These are phyloP conservation scores for Dissostichus mawsoni DNA, from an alignment of 2,113 vertebrate genomes.

Conservation along the genomic window DNA sequence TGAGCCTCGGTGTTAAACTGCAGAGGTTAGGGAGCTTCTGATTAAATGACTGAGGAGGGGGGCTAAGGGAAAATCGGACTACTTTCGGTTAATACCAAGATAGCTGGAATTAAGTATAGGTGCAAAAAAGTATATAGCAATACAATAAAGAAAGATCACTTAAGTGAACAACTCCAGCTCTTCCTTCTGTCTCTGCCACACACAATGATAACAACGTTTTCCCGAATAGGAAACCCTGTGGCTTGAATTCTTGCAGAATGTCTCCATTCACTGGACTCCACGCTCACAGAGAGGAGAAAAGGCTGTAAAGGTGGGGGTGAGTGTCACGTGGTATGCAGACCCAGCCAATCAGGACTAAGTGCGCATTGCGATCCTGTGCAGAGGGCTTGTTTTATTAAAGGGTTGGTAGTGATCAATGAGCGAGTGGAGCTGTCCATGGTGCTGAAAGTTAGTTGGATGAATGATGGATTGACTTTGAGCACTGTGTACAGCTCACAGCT, in stretches of 20 bases:
- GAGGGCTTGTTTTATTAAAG: constrained; percentile 70
- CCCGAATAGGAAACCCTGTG: not conserved
- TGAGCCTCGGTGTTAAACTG: not conserved
- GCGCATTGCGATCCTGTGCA: constrained; percentile 83
- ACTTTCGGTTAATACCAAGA: not conserved
- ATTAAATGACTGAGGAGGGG: not conserved
- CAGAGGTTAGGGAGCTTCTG: not conserved
- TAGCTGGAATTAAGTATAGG: not conserved
- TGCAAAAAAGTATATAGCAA: not conserved
- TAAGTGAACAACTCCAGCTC: not conserved
- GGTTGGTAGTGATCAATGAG: constrained; percentile 69
- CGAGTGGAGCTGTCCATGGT: constrained; percentile 60
- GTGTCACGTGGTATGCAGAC: constrained; percentile 53
- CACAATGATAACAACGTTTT: not conserved
- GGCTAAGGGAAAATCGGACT: not conserved
- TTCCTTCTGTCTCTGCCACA: not conserved
- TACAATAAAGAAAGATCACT: not conserved
- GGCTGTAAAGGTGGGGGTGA: constrained; percentile 37
- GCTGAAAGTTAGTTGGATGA: constrained; percentile 52
- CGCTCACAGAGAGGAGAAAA: constrained; percentile 1
- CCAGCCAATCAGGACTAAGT: constrained; percentile 76
- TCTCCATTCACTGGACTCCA: constrained; percentile 60
- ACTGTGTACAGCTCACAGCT: constrained; percentile 43
- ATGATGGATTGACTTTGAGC: constrained; percentile 34
- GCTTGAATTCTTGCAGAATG: constrained; percentile 16